Conservation (phyloP, 35 echinoderm and acorn worm genomes). For the Ptychodera flava region DNA sequence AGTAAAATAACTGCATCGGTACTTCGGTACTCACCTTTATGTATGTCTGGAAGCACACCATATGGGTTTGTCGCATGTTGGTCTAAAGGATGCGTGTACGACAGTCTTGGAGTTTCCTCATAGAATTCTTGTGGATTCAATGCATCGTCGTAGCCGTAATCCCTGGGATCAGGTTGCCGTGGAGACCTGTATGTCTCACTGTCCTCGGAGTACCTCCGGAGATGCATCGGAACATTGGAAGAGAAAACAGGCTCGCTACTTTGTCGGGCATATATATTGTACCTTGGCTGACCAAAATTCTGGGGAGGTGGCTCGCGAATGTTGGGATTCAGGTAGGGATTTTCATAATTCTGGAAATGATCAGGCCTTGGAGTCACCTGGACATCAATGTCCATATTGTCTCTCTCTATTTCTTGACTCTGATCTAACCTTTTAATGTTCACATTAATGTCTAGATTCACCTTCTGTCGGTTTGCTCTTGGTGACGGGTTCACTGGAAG, state of each 20-base stretch:
- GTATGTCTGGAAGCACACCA: constrained; percentile 10
- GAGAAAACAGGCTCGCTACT: not conserved
- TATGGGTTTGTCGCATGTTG: not conserved
- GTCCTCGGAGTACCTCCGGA: not conserved
- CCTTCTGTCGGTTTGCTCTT: not conserved
- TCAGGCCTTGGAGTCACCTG: not conserved
- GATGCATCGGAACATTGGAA: not conserved
- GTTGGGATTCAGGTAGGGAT: not conserved
- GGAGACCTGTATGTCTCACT: not conserved
- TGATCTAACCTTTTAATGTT: not conserved
- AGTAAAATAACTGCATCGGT: no score
- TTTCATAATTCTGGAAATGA: not conserved
- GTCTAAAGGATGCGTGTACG: not conserved
- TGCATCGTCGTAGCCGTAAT: not conserved
- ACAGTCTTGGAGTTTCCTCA: not conserved
- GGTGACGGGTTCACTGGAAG: not conserved
- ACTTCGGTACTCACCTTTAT: not conserved
- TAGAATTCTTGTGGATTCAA: not conserved
- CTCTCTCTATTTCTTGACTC: not conserved
- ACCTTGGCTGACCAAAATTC: not conserved
- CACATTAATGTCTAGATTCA: not conserved
- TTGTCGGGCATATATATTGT: not conserved
- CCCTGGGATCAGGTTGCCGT: not conserved
- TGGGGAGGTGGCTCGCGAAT: not conserved
- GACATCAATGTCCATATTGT: not conserved